A percentile compares a stretch with the other conserved stretches of the same genome.
Conservation (phyloP, 1,140 invertebrate genomes). For the Temnothorax curvispinosus region DNA sequence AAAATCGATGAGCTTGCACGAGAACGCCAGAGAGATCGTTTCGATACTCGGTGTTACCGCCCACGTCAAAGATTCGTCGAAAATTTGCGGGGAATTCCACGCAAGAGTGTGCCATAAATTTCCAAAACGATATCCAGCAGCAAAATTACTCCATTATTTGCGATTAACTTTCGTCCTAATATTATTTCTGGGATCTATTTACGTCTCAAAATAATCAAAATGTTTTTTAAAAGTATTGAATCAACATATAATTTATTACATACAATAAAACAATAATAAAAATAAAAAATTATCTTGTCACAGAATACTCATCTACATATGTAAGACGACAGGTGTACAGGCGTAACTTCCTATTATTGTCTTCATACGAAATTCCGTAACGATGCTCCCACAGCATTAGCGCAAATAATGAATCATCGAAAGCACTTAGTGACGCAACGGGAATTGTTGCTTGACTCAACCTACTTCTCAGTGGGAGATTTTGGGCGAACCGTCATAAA, state of each 20-base stretch:
- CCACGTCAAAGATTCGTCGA: constrained; percentile 37
- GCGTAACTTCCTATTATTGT: neutral
- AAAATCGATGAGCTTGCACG: constrained; percentile 63
- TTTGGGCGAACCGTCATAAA: constrained; percentile 13
- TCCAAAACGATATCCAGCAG: neutral
- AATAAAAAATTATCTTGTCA: neutral
- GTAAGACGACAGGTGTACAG: neutral
- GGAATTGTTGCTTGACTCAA: constrained; percentile 1
- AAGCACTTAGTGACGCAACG: neutral
- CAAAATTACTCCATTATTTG: constrained; percentile 31
- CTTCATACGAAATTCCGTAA: constrained; percentile 5
- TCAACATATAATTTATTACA: neutral
- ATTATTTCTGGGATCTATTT: neutral
- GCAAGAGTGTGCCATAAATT: constrained; percentile 7
- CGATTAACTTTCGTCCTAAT: constrained; percentile 20
- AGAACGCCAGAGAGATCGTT: constrained; percentile 52
- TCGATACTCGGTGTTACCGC: constrained; percentile 53
- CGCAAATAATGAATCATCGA: constrained; percentile 30
- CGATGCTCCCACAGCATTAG: neutral
- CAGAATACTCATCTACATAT: no score
- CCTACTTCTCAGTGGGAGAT: constrained; percentile 13
- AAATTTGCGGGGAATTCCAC: constrained; percentile 25
- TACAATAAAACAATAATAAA: neutral
- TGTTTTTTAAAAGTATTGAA: neutral
- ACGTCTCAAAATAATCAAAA: neutral